Percentiles rank a stretch among this genome's conserved stretches.
Conservation (phyloP, 2,888 invertebrate species). For the Ectobius pallidus region DNA sequence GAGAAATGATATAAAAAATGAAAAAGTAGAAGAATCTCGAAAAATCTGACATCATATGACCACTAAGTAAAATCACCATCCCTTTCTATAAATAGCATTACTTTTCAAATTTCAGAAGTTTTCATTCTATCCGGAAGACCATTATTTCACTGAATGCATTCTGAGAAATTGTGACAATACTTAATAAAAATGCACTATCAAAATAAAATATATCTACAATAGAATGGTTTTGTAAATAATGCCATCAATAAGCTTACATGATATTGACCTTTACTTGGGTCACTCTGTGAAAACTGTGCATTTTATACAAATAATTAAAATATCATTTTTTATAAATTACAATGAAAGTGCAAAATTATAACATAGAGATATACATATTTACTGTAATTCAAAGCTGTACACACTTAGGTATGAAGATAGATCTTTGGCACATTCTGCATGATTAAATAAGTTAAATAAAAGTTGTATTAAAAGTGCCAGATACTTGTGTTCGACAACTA, state of each 20-base stretch:
- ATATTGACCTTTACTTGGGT: conserved; percentile 3
- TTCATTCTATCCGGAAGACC: conserved; percentile 1
- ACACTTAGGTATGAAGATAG: neutral
- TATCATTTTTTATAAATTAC: neutral
- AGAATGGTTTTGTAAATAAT: neutral
- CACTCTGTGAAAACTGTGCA: neutral
- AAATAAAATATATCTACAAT: conserved; percentile 1
- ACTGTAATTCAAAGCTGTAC: neutral
- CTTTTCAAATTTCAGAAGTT: neutral
- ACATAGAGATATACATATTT: neutral
- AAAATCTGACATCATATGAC: no score
- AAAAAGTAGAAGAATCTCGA: no score
- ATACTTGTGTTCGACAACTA: neutral
- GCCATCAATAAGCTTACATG: neutral
- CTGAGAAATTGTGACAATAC: neutral
- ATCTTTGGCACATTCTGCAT: conserved; percentile 15
- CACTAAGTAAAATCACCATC: no score
- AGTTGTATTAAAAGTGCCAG: neutral
- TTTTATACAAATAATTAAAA: conserved; percentile 7
- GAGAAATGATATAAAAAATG: no score
- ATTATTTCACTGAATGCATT: neutral
- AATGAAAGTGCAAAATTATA: neutral
- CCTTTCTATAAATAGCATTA: neutral
- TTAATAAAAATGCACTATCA: neutral
- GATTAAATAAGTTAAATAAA: conserved; percentile 5